Percentiles rank a stretch among this genome's conserved stretches.
phyloP scores from a whole-genome alignment of 2,888 invertebrate genomes.

The Galerucella calmariensis region DNA sequence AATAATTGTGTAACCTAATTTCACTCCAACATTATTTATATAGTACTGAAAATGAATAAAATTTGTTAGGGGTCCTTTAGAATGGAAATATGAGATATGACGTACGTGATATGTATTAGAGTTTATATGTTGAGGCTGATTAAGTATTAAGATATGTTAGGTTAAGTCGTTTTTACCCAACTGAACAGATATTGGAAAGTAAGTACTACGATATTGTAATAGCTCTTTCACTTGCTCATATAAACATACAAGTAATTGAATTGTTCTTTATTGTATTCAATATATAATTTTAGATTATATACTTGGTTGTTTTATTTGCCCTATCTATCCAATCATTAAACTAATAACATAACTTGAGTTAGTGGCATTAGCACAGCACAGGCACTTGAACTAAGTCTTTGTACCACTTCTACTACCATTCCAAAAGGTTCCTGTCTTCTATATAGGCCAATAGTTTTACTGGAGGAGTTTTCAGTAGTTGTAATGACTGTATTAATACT shows the following conservation, averaged over 20 bases:
- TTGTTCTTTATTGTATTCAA: slow-evolving; percentile 41
- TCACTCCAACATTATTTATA: too few relatives aligned
- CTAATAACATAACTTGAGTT: too few relatives aligned
- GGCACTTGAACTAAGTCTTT: too few relatives aligned
- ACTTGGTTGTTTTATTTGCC: not conserved
- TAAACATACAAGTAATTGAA: slow-evolving; percentile 39
- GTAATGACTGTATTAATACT: too few relatives aligned
- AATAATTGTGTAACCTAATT: too few relatives aligned
- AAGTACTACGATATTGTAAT: slow-evolving; percentile 35
- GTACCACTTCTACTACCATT: too few relatives aligned
- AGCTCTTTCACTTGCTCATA: slow-evolving; percentile 53
- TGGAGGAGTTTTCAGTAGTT: too few relatives aligned
- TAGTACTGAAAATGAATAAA: not conserved
- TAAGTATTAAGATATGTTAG: slow-evolving; percentile 51
- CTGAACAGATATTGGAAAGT: slow-evolving; percentile 38
- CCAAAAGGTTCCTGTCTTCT: too few relatives aligned
- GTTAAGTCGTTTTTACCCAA: slow-evolving; percentile 51
- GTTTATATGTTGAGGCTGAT: slow-evolving; percentile 56
- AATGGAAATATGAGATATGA: slow-evolving; percentile 19
- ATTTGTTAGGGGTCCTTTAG: slow-evolving; percentile 11
- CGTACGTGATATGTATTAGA: slow-evolving; percentile 53
- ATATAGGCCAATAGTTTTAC: too few relatives aligned
- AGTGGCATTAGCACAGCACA: too few relatives aligned
- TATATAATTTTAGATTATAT: slow-evolving; percentile 40
- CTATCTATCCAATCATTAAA: too few relatives aligned